phyloP scores from a whole-genome alignment of 2,113 vertebrate genomes.

The Odocoileus hemionus region DNA sequence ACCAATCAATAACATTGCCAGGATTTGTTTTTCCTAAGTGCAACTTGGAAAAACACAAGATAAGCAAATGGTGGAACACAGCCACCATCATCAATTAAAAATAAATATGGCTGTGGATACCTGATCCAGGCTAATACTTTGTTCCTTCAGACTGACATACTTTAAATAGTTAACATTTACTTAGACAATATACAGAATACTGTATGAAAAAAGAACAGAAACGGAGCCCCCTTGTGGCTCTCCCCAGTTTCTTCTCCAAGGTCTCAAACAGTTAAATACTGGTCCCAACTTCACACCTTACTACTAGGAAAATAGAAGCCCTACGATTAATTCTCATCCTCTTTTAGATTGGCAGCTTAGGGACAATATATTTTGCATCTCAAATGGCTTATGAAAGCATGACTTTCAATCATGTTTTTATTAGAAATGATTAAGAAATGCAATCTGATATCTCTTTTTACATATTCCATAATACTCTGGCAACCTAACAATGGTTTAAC shows the following conservation, averaged over 20 bases:
- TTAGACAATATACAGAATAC: neutral
- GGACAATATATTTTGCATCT: neutral
- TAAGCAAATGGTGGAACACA: neutral
- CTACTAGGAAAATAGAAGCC: neutral
- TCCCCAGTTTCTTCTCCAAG: neutral
- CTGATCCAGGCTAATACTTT: neutral
- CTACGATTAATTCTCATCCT: neutral
- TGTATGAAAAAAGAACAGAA: neutral
- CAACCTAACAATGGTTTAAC: neutral
- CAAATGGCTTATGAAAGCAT: neutral
- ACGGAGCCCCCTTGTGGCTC: neutral
- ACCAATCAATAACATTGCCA: neutral
- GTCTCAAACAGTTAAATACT: neutral
- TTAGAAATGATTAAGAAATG: neutral
- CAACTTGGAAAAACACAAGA: neutral
- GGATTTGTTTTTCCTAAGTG: neutral
- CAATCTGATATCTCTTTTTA: neutral
- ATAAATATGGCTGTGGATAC: neutral
- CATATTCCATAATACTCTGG: neutral
- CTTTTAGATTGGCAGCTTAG: neutral
- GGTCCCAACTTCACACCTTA: neutral
- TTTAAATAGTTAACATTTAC: neutral
- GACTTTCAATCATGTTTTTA: neutral
- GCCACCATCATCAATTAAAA: neutral
- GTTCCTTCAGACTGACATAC: neutral